Evolutionary conservation across 2,888 invertebrate species (phyloP).

Genomic region (Philereme vetulata): DNA sequence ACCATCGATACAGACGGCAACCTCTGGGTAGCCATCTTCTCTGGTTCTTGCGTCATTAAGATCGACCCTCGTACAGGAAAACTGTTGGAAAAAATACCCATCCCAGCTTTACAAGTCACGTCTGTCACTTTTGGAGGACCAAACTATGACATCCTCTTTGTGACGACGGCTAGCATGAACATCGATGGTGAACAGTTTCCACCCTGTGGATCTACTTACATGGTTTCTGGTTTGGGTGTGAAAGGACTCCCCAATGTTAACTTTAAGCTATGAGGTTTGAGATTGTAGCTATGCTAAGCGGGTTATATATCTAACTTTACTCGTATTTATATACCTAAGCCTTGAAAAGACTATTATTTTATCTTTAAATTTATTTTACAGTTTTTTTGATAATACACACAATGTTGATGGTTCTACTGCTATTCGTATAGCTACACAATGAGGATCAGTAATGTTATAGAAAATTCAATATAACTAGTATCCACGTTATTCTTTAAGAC

Average conservation of each 20-base stretch:
- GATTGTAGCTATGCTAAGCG: too few relatives aligned
- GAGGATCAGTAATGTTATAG: too few relatives aligned
- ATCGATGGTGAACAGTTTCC: constrained; percentile 64
- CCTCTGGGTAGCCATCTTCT: constrained; percentile 89
- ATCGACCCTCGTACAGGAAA: constrained; percentile 82
- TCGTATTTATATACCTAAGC: too few relatives aligned
- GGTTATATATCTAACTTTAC: too few relatives aligned
- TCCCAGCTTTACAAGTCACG: constrained; percentile 86
- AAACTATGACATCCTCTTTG: constrained; percentile 87
- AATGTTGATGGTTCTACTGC: too few relatives aligned
- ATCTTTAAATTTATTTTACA: too few relatives aligned
- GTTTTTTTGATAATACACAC: too few relatives aligned
- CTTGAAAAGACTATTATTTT: too few relatives aligned
- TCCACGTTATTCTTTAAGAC: too few relatives aligned
- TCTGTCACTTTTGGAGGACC: constrained; percentile 90
- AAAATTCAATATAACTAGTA: too few relatives aligned
- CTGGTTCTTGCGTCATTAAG: constrained; percentile 83
- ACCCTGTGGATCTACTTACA: constrained; percentile 84
- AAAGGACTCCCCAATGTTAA: constrained; percentile 75
- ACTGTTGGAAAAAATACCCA: constrained; percentile 81
- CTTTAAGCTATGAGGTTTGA: constrained; percentile 46
- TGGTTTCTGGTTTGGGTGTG: constrained; percentile 85
- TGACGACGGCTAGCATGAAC: constrained; percentile 81
- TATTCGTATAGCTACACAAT: too few relatives aligned
- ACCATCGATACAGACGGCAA: constrained; percentile 90